These are phyloP conservation scores for Leptestheria dahalacensis DNA, from an alignment of 1,140 invertebrate species.

Conservation along the genomic window DNA sequence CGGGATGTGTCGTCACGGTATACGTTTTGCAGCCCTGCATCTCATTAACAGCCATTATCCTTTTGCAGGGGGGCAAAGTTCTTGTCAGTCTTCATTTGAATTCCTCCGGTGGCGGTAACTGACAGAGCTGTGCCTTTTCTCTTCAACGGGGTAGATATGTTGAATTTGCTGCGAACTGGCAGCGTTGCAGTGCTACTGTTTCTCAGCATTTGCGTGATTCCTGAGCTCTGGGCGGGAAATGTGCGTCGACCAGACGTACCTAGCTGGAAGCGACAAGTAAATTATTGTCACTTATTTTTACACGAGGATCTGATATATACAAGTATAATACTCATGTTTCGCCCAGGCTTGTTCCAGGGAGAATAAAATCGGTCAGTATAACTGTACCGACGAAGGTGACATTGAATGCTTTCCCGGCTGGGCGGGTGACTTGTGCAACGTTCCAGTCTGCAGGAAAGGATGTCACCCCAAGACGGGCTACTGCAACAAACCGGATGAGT, in stretches of 20 bases:
- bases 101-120: no score
- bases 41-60: no score
- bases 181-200: background rate
- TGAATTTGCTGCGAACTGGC: background rate
- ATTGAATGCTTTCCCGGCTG: constrained; percentile 19
- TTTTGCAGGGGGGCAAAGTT: no score
- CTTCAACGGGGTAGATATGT: background rate
- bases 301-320: background rate
- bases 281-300: background rate
- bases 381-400: constrained; percentile 18
- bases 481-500: constrained; percentile 48
- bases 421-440: constrained; percentile 20
- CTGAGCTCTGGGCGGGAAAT: background rate
- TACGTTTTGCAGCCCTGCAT: no score
- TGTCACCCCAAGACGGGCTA: constrained; percentile 19
- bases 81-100: no score
- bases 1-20: background rate
- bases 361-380: constrained; percentile 13
- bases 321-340: background rate
- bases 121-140: no score
- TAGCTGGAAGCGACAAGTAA: background rate
- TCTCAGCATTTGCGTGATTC: background rate
- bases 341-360: constrained; percentile 9
- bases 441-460: constrained; percentile 19
- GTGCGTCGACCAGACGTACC: background rate